These are phyloP conservation scores for Quadroppia sp. DNA, from an alignment of 2,888 invertebrate genomes.

Conservation along the genomic window DNA sequence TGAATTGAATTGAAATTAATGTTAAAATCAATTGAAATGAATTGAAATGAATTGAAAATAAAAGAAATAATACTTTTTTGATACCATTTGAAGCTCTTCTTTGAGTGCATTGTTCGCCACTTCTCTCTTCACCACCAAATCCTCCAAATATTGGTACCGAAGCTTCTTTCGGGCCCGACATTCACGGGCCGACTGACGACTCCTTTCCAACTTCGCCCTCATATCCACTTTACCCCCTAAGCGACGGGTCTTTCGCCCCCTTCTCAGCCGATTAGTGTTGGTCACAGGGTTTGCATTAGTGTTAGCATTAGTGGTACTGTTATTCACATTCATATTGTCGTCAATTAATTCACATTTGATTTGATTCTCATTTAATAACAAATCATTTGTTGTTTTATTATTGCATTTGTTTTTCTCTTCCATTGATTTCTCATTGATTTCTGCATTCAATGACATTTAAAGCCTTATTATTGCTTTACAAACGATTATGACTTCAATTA, in stretches of 20 bases:
- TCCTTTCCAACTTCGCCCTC: slow-evolving; percentile 63
- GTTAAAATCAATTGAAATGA: neutral
- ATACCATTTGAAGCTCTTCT: slow-evolving; percentile 82
- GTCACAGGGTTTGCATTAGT: neutral
- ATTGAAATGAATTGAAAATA: neutral
- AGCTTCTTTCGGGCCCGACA: slow-evolving; percentile 94
- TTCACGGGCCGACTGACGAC: slow-evolving; percentile 93
- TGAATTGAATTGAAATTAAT: no score
- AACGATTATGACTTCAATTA: no score
- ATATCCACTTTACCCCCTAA: slow-evolving; percentile 45
- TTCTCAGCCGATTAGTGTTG: neutral
- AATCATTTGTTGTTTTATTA: neutral
- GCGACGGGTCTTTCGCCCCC: slow-evolving; percentile 5
- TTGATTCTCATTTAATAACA: neutral
- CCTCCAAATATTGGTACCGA: slow-evolving; percentile 93
- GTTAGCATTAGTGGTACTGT: neutral
- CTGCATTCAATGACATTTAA: neutral
- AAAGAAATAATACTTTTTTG: neutral
- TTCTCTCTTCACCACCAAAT: slow-evolving; percentile 86
- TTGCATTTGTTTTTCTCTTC: neutral
- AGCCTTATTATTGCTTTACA: no score
- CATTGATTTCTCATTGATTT: neutral
- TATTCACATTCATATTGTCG: neutral
- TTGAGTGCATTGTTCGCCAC: slow-evolving; percentile 81
- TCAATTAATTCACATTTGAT: neutral